These are phyloP conservation scores for Diglossa cyanea DNA, from an alignment of 2,797 vertebrate species.

Conservation along the genomic window DNA sequence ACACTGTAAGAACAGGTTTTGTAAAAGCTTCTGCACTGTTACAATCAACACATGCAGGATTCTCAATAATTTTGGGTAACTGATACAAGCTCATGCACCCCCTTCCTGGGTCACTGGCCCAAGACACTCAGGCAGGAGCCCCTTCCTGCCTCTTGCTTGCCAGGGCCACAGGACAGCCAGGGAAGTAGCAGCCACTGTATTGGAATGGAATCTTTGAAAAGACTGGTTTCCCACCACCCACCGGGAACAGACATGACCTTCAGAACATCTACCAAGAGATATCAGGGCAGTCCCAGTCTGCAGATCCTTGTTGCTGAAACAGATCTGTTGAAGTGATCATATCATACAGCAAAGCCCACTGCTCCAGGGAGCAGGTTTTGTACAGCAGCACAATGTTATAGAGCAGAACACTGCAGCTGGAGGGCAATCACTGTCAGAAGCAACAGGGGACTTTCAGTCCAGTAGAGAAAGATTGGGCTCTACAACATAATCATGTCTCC, in stretches of 20 bases:
- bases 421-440: not conserved
- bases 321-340: not conserved
- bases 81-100: too few species aligned
- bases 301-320: not conserved
- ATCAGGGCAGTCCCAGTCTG: not conserved
- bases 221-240: not conserved
- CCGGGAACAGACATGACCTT: not conserved
- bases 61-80: not conserved
- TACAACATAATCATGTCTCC: not conserved
- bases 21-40: not conserved
- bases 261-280: not conserved
- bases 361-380: not conserved
- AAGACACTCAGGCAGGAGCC: accelerated
- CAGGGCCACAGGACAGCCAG: not conserved
- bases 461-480: not conserved
- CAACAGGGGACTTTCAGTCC: accelerated
- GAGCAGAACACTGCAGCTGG: not conserved
- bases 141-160: not conserved
- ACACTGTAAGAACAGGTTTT: not conserved
- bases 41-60: too few species aligned
- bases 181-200: not conserved
- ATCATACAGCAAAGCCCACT: not conserved
- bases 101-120: not conserved
- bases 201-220: not conserved
- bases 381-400: not conserved